These are phyloP conservation scores for Pseudomyrmex cubaensis DNA, from an alignment of 1,140 invertebrate species.

Conservation along the genomic window DNA sequence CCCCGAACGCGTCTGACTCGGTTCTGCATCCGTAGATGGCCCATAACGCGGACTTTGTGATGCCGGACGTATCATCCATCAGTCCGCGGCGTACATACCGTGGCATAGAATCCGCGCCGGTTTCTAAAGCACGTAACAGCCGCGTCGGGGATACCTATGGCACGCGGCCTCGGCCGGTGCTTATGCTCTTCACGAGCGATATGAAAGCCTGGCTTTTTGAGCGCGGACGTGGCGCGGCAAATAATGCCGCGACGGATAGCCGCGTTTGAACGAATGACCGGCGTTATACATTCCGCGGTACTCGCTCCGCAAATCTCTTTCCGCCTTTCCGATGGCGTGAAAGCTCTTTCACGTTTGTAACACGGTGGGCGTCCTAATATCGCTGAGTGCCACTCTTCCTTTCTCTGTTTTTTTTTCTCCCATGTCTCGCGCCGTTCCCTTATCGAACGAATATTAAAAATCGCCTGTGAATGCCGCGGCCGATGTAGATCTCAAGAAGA, in stretches of 20 bases:
- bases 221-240: conserved; percentile 55
- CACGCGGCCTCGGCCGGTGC: conserved; percentile 1
- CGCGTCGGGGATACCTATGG: conserved; percentile 23
- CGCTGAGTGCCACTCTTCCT: conserved; percentile 77
- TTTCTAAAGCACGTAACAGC: conserved; percentile 60
- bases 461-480: neutral
- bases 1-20: conserved; percentile 7
- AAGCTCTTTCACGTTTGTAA: conserved; percentile 77
- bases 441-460: conserved; percentile 74
- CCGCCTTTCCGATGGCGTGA: conserved; percentile 63
- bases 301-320: conserved; percentile 62
- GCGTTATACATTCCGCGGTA: conserved; percentile 22
- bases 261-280: conserved; percentile 35
- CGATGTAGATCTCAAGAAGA: conserved; percentile 91
- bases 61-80: conserved; percentile 59
- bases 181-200: conserved; percentile 70
- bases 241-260: conserved; percentile 68
- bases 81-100: conserved; percentile 9
- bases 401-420: conserved; percentile 2
- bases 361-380: conserved; percentile 75
- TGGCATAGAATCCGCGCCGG: conserved; percentile 15
- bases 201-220: conserved; percentile 75
- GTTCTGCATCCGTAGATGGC: conserved; percentile 5
- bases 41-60: conserved; percentile 47
- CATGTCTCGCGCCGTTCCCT: conserved; percentile 67